Percentiles rank a stretch among this genome's conserved stretches.
Evolutionary conservation across 2,797 vertebrate species (phyloP).

Genomic region (Sebastiscus tertius): DNA sequence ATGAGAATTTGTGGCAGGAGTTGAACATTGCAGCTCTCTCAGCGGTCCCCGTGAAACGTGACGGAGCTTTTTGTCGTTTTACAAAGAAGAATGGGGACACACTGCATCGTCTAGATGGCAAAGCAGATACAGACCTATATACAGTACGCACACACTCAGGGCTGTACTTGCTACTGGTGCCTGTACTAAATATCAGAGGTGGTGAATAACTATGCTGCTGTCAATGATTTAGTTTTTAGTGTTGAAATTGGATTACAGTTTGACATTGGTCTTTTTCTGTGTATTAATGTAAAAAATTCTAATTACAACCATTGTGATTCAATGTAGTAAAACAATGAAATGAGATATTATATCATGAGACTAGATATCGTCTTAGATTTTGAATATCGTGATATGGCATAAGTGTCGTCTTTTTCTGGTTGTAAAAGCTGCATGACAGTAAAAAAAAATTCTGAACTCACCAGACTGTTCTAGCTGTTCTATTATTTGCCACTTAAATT

Average conservation of each 20-base stretch:
- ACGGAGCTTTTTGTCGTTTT: background rate
- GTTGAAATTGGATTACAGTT: background rate
- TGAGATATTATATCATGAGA: too few relatives aligned
- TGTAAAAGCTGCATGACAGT: background rate
- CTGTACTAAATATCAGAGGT: background rate
- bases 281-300: background rate
- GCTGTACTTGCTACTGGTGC: background rate
- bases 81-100: background rate
- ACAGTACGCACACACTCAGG: background rate
- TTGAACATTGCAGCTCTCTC: background rate
- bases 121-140: background rate
- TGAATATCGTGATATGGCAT: too few relatives aligned
- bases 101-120: background rate
- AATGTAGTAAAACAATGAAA: background rate
- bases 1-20: background rate
- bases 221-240: background rate
- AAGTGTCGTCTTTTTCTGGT: too few relatives aligned
- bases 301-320: background rate
- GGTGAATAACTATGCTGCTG: background rate
- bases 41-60: background rate
- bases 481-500: too few relatives aligned
- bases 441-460: too few relatives aligned
- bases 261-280: background rate
- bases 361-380: too few relatives aligned
- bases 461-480: too few relatives aligned